Conservation (phyloP, 2,888 invertebrate species). For the Gymnocheta viridis region DNA sequence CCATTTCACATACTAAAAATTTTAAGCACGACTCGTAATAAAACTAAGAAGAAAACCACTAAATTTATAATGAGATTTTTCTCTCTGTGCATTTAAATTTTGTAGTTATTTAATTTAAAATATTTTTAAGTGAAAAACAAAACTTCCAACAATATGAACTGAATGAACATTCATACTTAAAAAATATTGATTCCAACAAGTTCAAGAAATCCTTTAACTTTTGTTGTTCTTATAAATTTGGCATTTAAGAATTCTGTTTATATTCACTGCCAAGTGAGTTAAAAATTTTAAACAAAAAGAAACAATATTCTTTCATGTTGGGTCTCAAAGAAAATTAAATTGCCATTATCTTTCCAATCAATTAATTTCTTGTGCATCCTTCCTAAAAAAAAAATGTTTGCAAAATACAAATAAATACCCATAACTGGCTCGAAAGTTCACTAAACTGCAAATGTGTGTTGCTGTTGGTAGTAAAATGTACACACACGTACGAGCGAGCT, state of each 20-base stretch:
- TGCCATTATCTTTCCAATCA: constrained; percentile 44
- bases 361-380: constrained; percentile 32
- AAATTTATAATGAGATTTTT: too few relatives aligned
- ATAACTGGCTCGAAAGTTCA: constrained; percentile 22
- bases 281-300: not conserved
- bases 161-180: too few relatives aligned
- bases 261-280: not conserved
- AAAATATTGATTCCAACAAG: too few relatives aligned
- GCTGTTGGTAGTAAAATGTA: not conserved
- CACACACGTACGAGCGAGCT: not conserved
- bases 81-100: too few relatives aligned
- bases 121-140: not conserved
- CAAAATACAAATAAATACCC: not conserved
- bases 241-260: not conserved
- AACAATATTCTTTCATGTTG: not conserved
- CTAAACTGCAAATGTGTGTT: not conserved
- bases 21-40: too few relatives aligned
- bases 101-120: too few relatives aligned
- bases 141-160: too few relatives aligned
- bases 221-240: not conserved
- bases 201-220: not conserved
- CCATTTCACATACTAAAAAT: too few relatives aligned
- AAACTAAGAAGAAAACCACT: too few relatives aligned
- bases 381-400: not conserved
- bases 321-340: not conserved